Conservation (phyloP, 2,113 vertebrate genomes). For the Anser brachyrhynchus region DNA sequence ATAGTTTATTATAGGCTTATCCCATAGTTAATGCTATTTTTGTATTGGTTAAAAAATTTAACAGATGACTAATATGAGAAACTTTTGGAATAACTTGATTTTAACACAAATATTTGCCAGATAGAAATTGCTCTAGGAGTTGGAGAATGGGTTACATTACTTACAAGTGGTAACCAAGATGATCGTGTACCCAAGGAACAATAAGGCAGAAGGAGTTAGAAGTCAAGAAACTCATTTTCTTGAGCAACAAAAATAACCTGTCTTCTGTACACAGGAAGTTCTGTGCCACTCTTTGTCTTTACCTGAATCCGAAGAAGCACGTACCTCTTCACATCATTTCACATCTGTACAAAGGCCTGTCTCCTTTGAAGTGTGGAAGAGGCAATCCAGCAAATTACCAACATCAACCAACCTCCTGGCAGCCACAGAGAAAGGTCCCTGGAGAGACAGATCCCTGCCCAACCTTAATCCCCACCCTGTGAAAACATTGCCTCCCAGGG, state of each 20-base stretch:
- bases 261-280: too few species aligned
- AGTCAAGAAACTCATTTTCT: neutral
- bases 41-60: neutral
- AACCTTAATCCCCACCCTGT: neutral
- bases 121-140: neutral
- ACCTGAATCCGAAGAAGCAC: neutral
- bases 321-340: neutral
- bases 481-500: neutral
- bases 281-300: neutral
- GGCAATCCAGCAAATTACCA: too few species aligned
- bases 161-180: neutral
- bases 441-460: neutral
- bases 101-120: neutral
- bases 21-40: neutral
- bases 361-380: neutral
- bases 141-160: neutral
- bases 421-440: neutral
- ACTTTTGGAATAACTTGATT: neutral
- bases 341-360: neutral
- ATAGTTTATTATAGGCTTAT: neutral
- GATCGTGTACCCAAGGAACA: neutral
- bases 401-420: neutral
- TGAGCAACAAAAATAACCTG: neutral
- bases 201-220: neutral
- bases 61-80: neutral